Evolutionary conservation across 2,113 vertebrate species (phyloP), one percentile per base, ranked within the genome.

Genomic region (Salvator merianae): DNA sequence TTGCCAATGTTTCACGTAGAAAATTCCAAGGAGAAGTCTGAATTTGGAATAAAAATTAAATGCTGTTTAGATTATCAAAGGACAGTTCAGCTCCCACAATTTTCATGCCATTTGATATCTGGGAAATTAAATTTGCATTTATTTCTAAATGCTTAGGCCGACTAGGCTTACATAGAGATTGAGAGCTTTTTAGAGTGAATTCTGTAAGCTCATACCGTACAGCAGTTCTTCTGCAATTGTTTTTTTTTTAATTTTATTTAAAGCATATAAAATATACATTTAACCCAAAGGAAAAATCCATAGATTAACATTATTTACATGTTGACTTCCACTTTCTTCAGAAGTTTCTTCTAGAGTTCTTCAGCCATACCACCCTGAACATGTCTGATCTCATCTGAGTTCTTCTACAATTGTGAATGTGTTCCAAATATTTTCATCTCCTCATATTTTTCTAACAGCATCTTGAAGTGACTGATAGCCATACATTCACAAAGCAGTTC

Each of bases 341-440:
- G n/a, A n/a, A n/a, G n/a, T n/a, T n/a, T n/a, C n/a, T n/a, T n/a
- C n/a, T n/a, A n/a, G n/a, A n/a, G n/a, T n/a, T n/a, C n/a, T n/a
- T n/a, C n/a, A n/a, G n/a, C n/a, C n/a, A n/a, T n/a, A n/a, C n/a
- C n/a, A n/a, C n/a, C n/a, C n/a, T n/a, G n/a, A n/a, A n/a, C n/a
- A n/a, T n/a, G n/a, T n/a, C n/a, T n/a, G n/a, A n/a, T n/a, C n/a
- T n/a, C n/a, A n/a, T n/a, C n/a, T n/a, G n/a, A n/a, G 7, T 87
- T n/a, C 26, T 87, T 30, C 53, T 70, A 2, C 34, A 66, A 32
- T 22, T 62, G 26, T 34, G 24, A 77, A 30, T 22, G 77, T 87
- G 71, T 36, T 78, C 4, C 73, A 80, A 83, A 77, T 77, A 73
- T 86, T 55, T 82, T 79, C 36, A 62, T 34, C 7, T 63, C 3